Base-by-base conservation (phyloP, 2,888 invertebrate genomes). In the Calameuta pallipes region DNA sequence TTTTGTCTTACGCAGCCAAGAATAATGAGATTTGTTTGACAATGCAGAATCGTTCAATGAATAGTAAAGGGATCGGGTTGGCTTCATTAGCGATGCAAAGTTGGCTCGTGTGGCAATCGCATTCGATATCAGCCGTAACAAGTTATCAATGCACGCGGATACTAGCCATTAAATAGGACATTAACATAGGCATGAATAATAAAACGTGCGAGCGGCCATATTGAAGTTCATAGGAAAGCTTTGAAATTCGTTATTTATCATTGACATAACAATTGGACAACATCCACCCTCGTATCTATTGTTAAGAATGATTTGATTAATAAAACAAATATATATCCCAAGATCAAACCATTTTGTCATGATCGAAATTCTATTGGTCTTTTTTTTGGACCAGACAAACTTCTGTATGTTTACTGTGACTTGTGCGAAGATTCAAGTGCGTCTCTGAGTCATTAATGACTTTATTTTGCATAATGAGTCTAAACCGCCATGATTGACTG, bases 51-150 rank as follows among this genome's bases (percentile, higher is more conserved):
- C 23, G 13, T 56, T 71, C 30, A 30, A 71, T 73, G 31, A 56
- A 41, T 73, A 70, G 71, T 31, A 76, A 23, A 31, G 69, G 79
- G 80, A 76, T 82, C 81, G 80, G 82, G 83, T 85, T 83, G 78
- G 80, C 82, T 83, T 87, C 83, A 83, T 86, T 86, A 85, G 82
- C 78, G 82, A 85, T 85, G 85, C 84, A 84, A 84, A 84, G 76
- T 76, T 56, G 23, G 71, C 78, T 80, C 79, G 81, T 82, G 79
- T 73, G 76, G 80, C 78, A 79, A 82, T 76, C 70, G 81, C 78
- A 74, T n/a, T 79, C 73, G 71, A 78, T 80, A 78, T 84, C 81
- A 82, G 68, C 77, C 23, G 71, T 34, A 78, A 70, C 74, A 76
- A 78, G 81, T 83, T 86, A 84, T 83, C 86, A 80, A 83, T 80